phyloP scores from a whole-genome alignment of 2,888 invertebrate species.

The Rambutsinella grinnellia region DNA sequence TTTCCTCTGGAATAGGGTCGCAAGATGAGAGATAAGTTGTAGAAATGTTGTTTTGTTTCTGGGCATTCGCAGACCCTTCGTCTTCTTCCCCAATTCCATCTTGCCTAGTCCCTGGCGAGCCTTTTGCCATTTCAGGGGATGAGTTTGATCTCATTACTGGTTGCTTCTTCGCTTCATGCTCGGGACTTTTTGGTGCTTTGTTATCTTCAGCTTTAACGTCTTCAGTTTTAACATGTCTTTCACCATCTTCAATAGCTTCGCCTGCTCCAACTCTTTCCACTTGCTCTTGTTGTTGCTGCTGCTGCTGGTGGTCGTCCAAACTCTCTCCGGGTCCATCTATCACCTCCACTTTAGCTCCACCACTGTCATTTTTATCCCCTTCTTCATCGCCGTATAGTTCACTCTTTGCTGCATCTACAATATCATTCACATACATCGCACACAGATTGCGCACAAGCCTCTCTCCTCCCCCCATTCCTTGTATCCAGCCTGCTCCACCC shows the following conservation, averaged over 20 bases:
- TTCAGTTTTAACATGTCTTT: not conserved
- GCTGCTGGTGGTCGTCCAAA: not conserved
- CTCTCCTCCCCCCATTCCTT: conserved; percentile 73
- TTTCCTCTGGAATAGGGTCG: conserved; percentile 91
- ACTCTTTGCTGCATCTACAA: conserved; percentile 10
- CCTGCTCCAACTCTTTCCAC: too few relatives aligned
- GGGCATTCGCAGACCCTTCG: conserved; percentile 10
- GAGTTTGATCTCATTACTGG: conserved; percentile 91
- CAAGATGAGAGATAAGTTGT: conserved; percentile 70
- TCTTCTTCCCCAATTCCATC: conserved; percentile 69
- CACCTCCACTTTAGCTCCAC: too few relatives aligned
- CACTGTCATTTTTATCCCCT: not conserved
- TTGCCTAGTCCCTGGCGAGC: conserved; percentile 76
- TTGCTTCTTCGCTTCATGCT: conserved; percentile 61
- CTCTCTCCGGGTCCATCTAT: too few relatives aligned
- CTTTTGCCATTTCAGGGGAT: conserved; percentile 85
- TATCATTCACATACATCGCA: conserved; percentile 20
- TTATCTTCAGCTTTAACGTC: not conserved
- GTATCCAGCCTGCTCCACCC: conserved; percentile 70
- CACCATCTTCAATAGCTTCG: not conserved
- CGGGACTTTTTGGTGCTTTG: too few relatives aligned
- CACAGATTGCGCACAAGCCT: conserved; percentile 70
- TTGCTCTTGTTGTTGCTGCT: too few relatives aligned
- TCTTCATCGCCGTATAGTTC: conserved; percentile 4
- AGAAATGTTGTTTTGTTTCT: not conserved